Evolutionary conservation across 2,113 vertebrate genomes (phyloP), one percentile per base, ranked within the genome.

Genomic region (Albula goreensis): DNA sequence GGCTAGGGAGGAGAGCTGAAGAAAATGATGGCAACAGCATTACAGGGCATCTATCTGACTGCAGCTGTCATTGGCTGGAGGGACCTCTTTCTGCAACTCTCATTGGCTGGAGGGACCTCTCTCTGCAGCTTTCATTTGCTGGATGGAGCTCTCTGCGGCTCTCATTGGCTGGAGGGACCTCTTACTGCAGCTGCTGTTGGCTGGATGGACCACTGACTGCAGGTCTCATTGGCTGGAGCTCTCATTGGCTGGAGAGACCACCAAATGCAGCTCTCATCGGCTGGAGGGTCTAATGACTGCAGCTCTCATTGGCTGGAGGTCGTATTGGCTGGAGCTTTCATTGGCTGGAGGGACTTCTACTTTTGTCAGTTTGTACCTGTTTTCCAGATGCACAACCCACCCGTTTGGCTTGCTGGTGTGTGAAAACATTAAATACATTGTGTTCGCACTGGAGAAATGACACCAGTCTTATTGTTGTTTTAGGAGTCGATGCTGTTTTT

Each of bases 401-500:
- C 92, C 31, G 31, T 1, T 41, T 93, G 89, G 92, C 91, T 92
- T 87, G 87, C 87, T 89, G 91, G 87, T 90, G 87, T 88, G 89
- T 66, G 19, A 66, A 66, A 66, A 66, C 60, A 19, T 19, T 66
- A 8, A 66, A 66, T 19, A 66, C 60, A 66, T 19, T 66, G 60
- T 88, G 85, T 89, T 90, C 57, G 87, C 57, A 77, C 91, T 92
- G 91, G 92, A n/a, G 90, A 91, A 87, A 91, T 88, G 91, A 88
- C 87, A 85, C 56, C 88, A 90, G 89, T 90, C 91, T 89, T 90
- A 92, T 96, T 96, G 95, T 95, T 95, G 87, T 93, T 93, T 93
- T 92, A 66, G 81, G 89, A 88, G 95, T 95, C 94, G 94, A 91
- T 91, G 94, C 94, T 96, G 94, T 93, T 95, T 91, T 66, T 92